These are phyloP conservation scores for Stenolophus ochropezus DNA, from an alignment of 2,888 invertebrate genomes.

Conservation along the genomic window DNA sequence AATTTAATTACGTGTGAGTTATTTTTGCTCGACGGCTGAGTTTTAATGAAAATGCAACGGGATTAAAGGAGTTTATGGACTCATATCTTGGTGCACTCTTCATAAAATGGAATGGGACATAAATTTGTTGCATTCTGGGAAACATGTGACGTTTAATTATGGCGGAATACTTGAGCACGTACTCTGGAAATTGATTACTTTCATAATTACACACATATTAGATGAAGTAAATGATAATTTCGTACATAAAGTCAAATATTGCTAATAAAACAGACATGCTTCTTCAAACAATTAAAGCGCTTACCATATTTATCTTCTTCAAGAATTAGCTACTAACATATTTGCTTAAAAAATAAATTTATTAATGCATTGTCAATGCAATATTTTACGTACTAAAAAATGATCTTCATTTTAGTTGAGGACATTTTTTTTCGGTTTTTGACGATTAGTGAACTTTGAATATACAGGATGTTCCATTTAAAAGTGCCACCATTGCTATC, in stretches of 20 bases:
- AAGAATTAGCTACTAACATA: no score
- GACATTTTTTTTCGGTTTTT: no score
- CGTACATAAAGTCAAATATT: not conserved
- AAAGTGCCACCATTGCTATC: no score
- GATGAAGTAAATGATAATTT: not conserved
- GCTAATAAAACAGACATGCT: not conserved
- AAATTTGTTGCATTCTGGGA: not conserved
- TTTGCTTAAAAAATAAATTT: no score
- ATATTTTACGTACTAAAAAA: no score
- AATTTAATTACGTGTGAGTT: conserved; percentile 31
- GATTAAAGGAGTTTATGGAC: conserved; percentile 2
- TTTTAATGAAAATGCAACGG: conserved; percentile 27
- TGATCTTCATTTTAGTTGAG: no score
- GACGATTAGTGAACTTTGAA: no score
- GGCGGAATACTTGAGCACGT: not conserved
- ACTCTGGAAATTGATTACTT: not conserved
- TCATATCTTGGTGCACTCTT: conserved; percentile 22
- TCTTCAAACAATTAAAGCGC: not conserved
- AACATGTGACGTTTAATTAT: not conserved
- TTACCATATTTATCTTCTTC: no score
- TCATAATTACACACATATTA: not conserved
- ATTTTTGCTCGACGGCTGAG: conserved; percentile 15
- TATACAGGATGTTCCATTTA: no score
- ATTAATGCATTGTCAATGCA: no score
- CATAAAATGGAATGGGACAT: conserved; percentile 6